Evolutionary conservation across 2,888 invertebrate species (phyloP), one percentile per base, ranked within the genome.

Genomic region (Watsonalla binaria): DNA sequence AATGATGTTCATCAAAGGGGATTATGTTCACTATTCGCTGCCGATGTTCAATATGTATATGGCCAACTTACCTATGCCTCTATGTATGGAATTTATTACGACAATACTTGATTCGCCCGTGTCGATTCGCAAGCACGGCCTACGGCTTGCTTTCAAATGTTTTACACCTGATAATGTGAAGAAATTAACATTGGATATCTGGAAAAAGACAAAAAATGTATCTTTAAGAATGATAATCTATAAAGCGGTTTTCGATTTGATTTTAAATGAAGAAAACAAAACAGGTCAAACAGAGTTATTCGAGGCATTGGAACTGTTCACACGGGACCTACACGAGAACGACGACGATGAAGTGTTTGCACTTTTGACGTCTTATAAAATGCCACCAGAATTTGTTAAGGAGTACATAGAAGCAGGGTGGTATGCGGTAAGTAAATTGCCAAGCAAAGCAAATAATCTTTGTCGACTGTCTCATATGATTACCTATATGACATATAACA

Each of bases 71-170:
- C 76, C 82, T 6, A 56, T 64, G 7, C 62, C 68, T 2, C 54
- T 55, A 13, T 72, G 70, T 37, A 61, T 70, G 7, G 54, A 68
- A 42, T 84, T 84, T 47, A 66, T 84, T 2, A 65, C 71, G 54
- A 55, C 68, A 9, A 52, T 79, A 45, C 55, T 84, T 51, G 58
- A 82, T 39, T 56, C 70, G 8, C 83, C 81, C 2, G 58, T 82
- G 2, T 80, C 83, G 2, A 60, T 81, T 34, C 83, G 82, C 54
- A 83, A 84, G 56, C 80, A 82, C 50, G 81, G 77, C 5, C 51
- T 85, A 47, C 72, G 80, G 1, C 60, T 82, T 11, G 83, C 84
- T 2, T 84, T 84, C 54, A 54, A 71, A 54, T 74, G 71, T 58
- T 82, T 74, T 48, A 67, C 60, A 46, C 51, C 60, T n/a, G 70